Evolutionary conservation across 1,140 invertebrate genomes (phyloP), one percentile per base, ranked within the genome.

Genomic region (Ceratoteleas bidentatus): DNA sequence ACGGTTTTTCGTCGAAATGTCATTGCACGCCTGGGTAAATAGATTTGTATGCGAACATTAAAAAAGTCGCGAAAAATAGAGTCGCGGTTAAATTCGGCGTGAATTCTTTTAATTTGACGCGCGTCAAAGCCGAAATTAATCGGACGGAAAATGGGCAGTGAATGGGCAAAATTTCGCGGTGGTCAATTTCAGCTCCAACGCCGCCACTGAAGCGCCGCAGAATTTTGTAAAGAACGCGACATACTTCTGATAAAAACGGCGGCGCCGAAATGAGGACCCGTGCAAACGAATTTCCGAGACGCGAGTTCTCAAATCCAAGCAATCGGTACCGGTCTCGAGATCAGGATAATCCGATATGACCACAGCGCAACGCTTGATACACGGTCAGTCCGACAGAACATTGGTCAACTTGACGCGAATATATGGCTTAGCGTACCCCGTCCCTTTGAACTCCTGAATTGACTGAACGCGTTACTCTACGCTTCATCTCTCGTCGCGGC

Each of bases 401-500:
- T 81, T 75, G 78, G 78, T 81, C 78, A 81, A 81, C 78, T 75
- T 81, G 78, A 81, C 78, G 45, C 78, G 58, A 65, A 81, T 81
- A 65, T 81, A 81, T 75, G 58, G 69, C 69, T 49, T 15, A 34
- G 45, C 47, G 52, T 65, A 58, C 64, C 47, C 52, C 38, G 24
- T 57, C 6, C 64, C 65, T 81, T 74, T 81, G 70, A 73, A 74
- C 57, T 50, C 16, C 64, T 81, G 58, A 74, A 74, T 81, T 81
- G 77, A 81, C 69, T 53, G 53, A 58, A 69, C 24, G 57, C 57
- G 50, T 58, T 16, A 65, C 50, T 33, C 43, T 53, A 16, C 70
- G 50, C 69, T 74, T 57, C 68, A 50, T 62, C 45, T 72, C 52
- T 49, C 60, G 66, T 60, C 38, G 33, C 52, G 53, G 50, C 50